Evolutionary conservation across 1,140 invertebrate species (phyloP).

Genomic region (Papilio polyxenes): DNA sequence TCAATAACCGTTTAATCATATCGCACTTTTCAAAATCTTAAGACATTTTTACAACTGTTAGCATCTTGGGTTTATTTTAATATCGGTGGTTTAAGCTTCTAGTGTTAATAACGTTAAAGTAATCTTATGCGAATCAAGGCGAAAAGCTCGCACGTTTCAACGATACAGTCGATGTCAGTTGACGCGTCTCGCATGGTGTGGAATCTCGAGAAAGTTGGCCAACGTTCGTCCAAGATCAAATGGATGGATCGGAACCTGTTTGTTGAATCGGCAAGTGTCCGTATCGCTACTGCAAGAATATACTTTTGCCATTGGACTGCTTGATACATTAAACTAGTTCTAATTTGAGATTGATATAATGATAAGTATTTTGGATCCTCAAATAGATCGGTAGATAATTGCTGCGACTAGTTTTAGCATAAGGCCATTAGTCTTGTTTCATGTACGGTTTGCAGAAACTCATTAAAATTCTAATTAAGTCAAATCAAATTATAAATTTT

Average conservation of each 20-base stretch:
- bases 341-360: slow-evolving; percentile 6
- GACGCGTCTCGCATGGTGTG: slow-evolving; percentile 53
- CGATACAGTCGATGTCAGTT: slow-evolving; percentile 44
- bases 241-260: slow-evolving; percentile 73
- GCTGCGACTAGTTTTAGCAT: background rate
- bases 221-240: slow-evolving; percentile 68
- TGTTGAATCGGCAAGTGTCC: slow-evolving; percentile 75
- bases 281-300: slow-evolving; percentile 42
- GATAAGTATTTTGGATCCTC: slow-evolving; percentile 14
- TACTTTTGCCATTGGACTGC: slow-evolving; percentile 33
- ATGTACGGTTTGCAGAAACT: background rate
- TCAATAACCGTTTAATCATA: background rate
- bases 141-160: slow-evolving; percentile 23
- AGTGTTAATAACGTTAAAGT: background rate
- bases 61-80: background rate
- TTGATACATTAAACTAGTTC: slow-evolving; percentile 35
- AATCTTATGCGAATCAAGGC: slow-evolving; percentile 23
- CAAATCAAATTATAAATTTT: background rate
- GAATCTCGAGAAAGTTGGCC: slow-evolving; percentile 78
- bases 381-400: slow-evolving; percentile 17
- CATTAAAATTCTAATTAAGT: background rate
- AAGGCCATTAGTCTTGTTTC: background rate
- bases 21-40: background rate
- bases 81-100: background rate
- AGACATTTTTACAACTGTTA: too few species aligned